Conservation (phyloP, 2,113 vertebrate genomes). For the crab-eating macaque (Macaca fascicularis) region DNA sequence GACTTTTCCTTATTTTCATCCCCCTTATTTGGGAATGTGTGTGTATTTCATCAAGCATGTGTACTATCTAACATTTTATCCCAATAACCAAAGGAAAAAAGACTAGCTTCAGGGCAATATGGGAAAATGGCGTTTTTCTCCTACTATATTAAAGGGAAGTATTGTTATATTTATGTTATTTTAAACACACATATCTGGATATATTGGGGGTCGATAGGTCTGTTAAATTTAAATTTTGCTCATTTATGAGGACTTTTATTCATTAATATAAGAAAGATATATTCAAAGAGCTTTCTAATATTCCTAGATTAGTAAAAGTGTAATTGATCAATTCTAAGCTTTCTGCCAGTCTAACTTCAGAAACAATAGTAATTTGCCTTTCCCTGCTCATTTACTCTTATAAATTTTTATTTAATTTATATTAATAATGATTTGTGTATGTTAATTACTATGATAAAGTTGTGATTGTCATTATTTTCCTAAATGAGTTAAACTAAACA, state of each 20-base stretch:
- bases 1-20: background rate
- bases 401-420: background rate
- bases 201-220: background rate
- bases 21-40: background rate
- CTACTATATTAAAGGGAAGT: background rate
- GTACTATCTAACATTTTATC: background rate
- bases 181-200: background rate
- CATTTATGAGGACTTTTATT: background rate
- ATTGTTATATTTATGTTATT: background rate
- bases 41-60: background rate
- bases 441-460: background rate
- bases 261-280: background rate
- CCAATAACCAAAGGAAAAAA: background rate
- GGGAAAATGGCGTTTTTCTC: background rate
- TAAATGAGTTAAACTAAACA: background rate
- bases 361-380: background rate
- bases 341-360: background rate
- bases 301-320: background rate
- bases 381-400: background rate
- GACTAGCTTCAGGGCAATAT: no score
- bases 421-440: background rate
- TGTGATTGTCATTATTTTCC: background rate
- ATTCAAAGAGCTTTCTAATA: background rate
- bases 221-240: background rate
- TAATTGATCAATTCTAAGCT: background rate